Conservation (phyloP, 1,140 invertebrate species). For the Paracyclopina nana region DNA sequence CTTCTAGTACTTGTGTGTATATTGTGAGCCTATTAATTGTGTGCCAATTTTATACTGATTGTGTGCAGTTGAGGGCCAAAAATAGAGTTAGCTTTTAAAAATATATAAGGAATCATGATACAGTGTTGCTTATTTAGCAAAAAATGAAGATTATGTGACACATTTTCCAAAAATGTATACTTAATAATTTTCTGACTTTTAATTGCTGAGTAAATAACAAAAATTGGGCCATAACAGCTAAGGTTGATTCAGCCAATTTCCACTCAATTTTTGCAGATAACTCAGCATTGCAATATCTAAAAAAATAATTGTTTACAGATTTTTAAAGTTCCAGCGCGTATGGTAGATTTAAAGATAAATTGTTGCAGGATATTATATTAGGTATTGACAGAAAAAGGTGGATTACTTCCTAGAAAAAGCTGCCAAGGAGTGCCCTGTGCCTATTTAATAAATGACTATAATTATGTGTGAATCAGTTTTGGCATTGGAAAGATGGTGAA, state of each 20-base stretch:
- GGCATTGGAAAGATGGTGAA: too few species aligned
- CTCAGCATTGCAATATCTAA: too few species aligned
- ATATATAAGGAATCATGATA: conserved; percentile 83
- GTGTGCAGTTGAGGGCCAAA: conserved; percentile 94
- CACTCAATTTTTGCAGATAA: conserved; percentile 92
- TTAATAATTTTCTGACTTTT: too few species aligned
- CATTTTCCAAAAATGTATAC: conserved; percentile 92
- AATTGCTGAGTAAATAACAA: too few species aligned
- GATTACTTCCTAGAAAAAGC: conserved; percentile 65
- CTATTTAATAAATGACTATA: too few species aligned
- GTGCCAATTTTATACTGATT: conserved; percentile 72
- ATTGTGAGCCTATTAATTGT: conserved; percentile 62
- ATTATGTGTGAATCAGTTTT: too few species aligned
- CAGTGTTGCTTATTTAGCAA: conserved; percentile 23
- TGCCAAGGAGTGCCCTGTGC: too few species aligned
- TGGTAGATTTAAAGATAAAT: conserved; percentile 80
- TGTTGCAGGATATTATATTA: conserved; percentile 87
- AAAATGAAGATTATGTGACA: conserved; percentile 78
- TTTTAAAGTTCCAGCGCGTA: conserved; percentile 95
- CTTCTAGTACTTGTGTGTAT: too few species aligned
- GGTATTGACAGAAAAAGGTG: conserved; percentile 77
- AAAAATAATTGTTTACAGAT: too few species aligned
- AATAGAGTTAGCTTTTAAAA: conserved; percentile 93
- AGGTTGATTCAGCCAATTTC: conserved; percentile 86
- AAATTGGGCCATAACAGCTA: too few species aligned